These are phyloP conservation scores for Oxygymnocypris stewartii DNA, from an alignment of 2,113 vertebrate species.

Conservation along the genomic window DNA sequence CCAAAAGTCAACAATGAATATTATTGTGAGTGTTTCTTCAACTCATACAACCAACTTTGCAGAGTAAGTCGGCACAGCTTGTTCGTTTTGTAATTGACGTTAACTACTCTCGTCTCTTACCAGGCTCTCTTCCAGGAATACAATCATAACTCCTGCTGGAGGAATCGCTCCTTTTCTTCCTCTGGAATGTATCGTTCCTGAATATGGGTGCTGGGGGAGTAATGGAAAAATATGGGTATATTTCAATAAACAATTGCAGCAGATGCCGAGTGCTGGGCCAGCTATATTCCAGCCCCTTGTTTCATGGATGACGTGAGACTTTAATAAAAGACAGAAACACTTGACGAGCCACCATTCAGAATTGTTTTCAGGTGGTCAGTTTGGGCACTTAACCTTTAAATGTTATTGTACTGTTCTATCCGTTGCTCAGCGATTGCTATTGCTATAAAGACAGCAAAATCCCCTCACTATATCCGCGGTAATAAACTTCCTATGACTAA, in stretches of 20 bases:
- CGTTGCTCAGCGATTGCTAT: conserved; percentile 46
- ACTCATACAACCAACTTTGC: conserved; percentile 35
- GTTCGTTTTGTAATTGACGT: conserved; percentile 45
- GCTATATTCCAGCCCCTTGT: conserved; percentile 53
- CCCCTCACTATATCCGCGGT: background rate
- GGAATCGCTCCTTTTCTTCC: conserved; percentile 56
- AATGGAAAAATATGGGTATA: conserved; percentile 59
- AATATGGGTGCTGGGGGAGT: conserved; percentile 54
- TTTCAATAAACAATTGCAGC: conserved; percentile 64
- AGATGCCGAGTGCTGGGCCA: conserved; percentile 48
- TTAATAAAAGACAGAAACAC: conserved; percentile 61
- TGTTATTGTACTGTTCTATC: conserved; percentile 32
- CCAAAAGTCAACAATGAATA: conserved; percentile 42
- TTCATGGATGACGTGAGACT: conserved; percentile 60
- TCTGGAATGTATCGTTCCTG: conserved; percentile 60
- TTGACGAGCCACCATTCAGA: conserved; percentile 42
- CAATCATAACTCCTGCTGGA: conserved; percentile 54
- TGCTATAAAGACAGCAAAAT: conserved; percentile 30
- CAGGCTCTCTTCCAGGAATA: conserved; percentile 53
- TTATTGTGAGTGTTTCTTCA: conserved; percentile 38
- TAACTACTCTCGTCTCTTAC: conserved; percentile 51
- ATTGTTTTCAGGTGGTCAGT: conserved; percentile 54
- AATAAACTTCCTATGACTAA: conserved; percentile 4
- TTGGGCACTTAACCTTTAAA: conserved; percentile 39
- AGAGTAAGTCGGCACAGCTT: conserved; percentile 31